Conservation (phyloP, 2,797 vertebrate species). For the Poeciliopsis gracilis region DNA sequence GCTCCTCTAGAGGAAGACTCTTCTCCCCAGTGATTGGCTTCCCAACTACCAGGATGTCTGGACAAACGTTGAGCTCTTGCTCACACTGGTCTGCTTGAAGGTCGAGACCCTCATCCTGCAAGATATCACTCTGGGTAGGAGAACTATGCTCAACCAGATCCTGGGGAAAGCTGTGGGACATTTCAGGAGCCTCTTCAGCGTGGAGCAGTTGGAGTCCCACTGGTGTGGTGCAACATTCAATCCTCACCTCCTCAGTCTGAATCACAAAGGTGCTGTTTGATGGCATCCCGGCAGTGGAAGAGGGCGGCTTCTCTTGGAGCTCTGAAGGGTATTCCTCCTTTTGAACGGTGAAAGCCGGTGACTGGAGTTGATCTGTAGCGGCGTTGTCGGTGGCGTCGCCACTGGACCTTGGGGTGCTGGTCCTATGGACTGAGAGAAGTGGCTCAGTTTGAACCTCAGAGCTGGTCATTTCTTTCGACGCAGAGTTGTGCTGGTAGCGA, state of each 20-base stretch:
- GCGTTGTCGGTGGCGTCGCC: not conserved
- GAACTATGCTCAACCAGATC: conserved; percentile 67
- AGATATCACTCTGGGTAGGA: conserved; percentile 25
- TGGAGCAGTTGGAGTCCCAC: conserved; percentile 68
- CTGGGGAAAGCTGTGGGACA: conserved; percentile 58
- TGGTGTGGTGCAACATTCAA: conserved; percentile 71
- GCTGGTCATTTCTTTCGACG: conserved; percentile 69
- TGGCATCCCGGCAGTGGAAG: conserved; percentile 20
- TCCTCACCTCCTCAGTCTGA: conserved; percentile 78
- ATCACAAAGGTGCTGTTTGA: conserved; percentile 72
- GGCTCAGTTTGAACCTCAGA: conserved; percentile 84
- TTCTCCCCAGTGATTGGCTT: conserved; percentile 16
- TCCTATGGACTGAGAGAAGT: conserved; percentile 4
- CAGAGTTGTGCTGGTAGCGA: conserved; percentile 74
- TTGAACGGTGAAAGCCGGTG: conserved; percentile 15
- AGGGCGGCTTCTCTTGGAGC: conserved; percentile 1
- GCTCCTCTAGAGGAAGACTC: conserved; percentile 30
- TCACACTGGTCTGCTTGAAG: conserved; percentile 31
- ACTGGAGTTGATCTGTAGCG: not conserved
- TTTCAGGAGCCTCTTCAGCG: conserved; percentile 63
- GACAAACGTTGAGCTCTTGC: conserved; percentile 51
- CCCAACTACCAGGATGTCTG: conserved; percentile 68
- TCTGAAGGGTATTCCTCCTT: conserved; percentile 7
- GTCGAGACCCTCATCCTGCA: conserved; percentile 21
- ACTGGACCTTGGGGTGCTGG: conserved; percentile 6